Percentiles rank a stretch among this genome's conserved stretches.
Conservation (phyloP, 2,888 invertebrate genomes). For the Maniola hyperantus region DNA sequence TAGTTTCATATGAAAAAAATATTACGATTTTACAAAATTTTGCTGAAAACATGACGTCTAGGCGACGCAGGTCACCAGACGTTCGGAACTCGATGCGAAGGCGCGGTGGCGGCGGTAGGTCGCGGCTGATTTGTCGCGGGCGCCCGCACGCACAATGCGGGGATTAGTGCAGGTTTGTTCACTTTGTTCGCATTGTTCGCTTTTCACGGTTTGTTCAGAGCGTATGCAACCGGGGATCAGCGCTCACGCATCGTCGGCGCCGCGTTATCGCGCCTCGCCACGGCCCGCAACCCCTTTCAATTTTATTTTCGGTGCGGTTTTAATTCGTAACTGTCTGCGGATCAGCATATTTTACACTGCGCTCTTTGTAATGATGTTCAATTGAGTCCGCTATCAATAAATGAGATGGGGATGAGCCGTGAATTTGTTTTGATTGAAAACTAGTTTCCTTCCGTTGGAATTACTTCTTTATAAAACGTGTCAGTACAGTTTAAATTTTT, state of each 20-base stretch:
- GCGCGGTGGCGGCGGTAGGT: conserved; percentile 47
- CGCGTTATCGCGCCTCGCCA: conserved; percentile 67
- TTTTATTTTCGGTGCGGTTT: conserved; percentile 62
- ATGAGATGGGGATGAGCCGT: conserved; percentile 57
- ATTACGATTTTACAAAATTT: not conserved
- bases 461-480: not conserved
- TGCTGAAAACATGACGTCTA: not conserved
- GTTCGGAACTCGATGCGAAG: no score
- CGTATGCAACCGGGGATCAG: conserved; percentile 58
- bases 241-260: conserved; percentile 58
- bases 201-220: conserved; percentile 53
- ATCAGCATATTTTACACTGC: conserved; percentile 73
- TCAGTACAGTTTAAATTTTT: not conserved
- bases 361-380: conserved; percentile 61
- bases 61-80: no score
- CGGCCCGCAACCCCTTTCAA: conserved; percentile 66
- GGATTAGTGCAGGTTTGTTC: conserved; percentile 69
- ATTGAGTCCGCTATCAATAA: conserved; percentile 65
- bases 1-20: no score
- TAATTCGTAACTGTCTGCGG: conserved; percentile 69
- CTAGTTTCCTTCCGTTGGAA: not conserved
- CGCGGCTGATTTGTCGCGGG: conserved; percentile 42
- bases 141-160: conserved; percentile 54
- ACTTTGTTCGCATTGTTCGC: conserved; percentile 62
- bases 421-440: conserved; percentile 34